Conservation (phyloP, 1,140 invertebrate species). For the Limonius californicus region DNA sequence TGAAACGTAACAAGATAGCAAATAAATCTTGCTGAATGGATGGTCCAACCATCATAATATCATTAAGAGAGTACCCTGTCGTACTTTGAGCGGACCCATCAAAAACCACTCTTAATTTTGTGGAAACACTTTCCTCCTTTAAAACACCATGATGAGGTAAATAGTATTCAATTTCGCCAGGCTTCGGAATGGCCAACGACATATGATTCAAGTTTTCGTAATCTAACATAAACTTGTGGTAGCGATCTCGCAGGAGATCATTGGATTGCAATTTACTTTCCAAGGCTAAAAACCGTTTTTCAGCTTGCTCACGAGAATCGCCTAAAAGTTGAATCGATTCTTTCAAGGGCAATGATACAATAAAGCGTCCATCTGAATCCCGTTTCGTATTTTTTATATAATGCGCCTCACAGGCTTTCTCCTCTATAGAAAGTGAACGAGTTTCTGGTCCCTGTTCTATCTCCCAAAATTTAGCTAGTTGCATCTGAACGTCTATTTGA, state of each 20-base stretch:
- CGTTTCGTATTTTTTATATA: constrained; percentile 30
- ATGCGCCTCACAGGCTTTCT: constrained; percentile 30
- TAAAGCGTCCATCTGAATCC: constrained; percentile 29
- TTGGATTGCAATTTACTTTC: constrained; percentile 14
- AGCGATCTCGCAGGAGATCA: too few relatives aligned
- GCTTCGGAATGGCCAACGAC: background rate
- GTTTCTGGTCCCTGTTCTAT: background rate
- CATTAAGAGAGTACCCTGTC: constrained; percentile 43
- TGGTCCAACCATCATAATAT: constrained; percentile 41
- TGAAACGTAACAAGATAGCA: constrained; percentile 20
- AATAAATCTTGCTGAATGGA: too few relatives aligned
- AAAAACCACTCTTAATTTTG: constrained; percentile 45
- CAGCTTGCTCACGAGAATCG: too few relatives aligned
- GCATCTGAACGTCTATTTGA: background rate
- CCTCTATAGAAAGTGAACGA: constrained; percentile 23
- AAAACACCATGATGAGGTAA: too few relatives aligned
- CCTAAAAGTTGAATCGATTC: constrained; percentile 23
- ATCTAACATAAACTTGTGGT: background rate
- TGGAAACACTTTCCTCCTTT: constrained; percentile 35
- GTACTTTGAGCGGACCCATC: constrained; percentile 39
- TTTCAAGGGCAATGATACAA: constrained; percentile 34
- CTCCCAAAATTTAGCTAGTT: constrained; percentile 11
- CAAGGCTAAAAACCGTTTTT: constrained; percentile 19
- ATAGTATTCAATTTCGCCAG: too few relatives aligned
- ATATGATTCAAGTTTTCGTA: background rate